Base-by-base conservation (phyloP, 2,113 vertebrate genomes). In the Dromaius novaehollandiae region DNA sequence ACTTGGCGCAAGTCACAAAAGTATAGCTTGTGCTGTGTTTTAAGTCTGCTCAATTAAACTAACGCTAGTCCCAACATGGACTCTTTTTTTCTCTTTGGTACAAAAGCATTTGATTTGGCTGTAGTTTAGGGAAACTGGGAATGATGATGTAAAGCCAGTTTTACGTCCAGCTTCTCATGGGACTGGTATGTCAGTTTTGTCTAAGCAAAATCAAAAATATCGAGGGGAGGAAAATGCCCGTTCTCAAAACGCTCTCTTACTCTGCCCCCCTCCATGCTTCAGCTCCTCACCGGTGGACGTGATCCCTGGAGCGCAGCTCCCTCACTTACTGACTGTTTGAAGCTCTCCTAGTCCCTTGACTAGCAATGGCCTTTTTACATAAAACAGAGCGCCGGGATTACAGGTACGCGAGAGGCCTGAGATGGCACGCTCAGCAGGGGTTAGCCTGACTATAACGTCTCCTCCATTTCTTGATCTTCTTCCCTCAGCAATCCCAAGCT, bases 401-500 rank as follows among this genome's bases (percentile, higher is more conserved):
- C 15, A 32, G 56, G 30, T 11, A 18, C 30, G 3, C 10, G 56
- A 58, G 56, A 17, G 56, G 15, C 56, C 18, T 32, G 56, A 32
- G 56, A 32, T 18, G 56, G 56, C 28, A 10, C 28, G 8, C 55
- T 58, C 28, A 9, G 28, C 32, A 18, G 32, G 53, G 65, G 42
- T 20, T 25, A 20, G 9, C n/a, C 63, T 2, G 17, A 86, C 60
- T 65, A 30, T 0, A 66, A 18, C 6, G 4, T 30, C 46, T 91
- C 25, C 85, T 84, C 51, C 69, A 18, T 80, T 89, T 93, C 53
- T 93, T 4, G 15, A 19, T 48, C n/a, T 73, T 82, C 66, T 34
- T 70, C 14, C 60, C n/a, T 51, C 94, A 99, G 99, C 70, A 99
- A 99, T 83, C 86, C 96, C 38, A 99, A 98, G 64, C 93, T 99